These are phyloP conservation scores for Campylorhamphus procurvoides DNA, from an alignment of 2,113 vertebrate genomes.

Conservation along the genomic window DNA sequence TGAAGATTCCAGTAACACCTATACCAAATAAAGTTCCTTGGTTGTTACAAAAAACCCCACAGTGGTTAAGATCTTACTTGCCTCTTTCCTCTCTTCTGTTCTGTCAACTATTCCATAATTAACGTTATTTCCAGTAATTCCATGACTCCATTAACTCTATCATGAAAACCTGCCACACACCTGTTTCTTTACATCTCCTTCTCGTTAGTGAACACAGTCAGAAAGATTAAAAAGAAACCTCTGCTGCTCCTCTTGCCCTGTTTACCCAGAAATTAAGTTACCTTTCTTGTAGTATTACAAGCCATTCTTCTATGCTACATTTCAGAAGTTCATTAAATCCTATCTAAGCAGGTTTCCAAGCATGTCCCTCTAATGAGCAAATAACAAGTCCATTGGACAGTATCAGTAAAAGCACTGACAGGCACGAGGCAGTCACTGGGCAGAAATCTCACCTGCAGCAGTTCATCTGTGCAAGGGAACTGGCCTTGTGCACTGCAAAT, in stretches of 20 bases:
- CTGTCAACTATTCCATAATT: neutral
- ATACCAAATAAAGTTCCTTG: neutral
- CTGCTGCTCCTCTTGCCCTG: neutral
- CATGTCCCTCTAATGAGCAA: neutral
- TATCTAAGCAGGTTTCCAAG: neutral
- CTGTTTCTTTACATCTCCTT: neutral
- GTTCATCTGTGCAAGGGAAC: neutral
- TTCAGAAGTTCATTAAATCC: neutral
- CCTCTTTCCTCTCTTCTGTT: neutral
- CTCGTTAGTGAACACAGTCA: neutral
- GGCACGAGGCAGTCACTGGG: neutral
- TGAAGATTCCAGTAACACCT: neutral
- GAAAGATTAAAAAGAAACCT: neutral
- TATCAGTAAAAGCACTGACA: neutral
- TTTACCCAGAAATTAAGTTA: neutral
- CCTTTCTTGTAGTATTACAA: neutral
- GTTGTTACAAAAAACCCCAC: neutral
- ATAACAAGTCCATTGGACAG: neutral
- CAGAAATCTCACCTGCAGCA: neutral
- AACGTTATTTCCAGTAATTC: neutral
- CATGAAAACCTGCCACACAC: neutral
- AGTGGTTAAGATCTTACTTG: neutral
- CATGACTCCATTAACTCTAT: neutral
- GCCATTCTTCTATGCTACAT: neutral
- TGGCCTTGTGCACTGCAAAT: neutral